phyloP scores from a whole-genome alignment of 2,113 vertebrate species.

The Pogonocichla stellata region DNA sequence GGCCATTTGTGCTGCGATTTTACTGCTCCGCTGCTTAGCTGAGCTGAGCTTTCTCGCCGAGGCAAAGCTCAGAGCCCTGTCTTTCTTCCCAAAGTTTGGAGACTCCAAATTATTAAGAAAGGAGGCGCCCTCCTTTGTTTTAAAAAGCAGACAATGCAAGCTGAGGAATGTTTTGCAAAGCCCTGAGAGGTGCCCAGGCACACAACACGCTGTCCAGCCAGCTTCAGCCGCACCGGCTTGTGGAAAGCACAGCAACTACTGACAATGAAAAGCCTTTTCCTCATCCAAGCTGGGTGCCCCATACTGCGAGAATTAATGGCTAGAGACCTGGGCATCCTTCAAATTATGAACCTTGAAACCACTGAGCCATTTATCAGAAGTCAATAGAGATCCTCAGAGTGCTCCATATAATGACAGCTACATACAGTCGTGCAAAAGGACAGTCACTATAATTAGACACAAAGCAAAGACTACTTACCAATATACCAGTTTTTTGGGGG shows the following conservation, averaged over 20 bases:
- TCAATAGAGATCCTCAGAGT: constrained; percentile 83
- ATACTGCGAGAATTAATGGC: constrained; percentile 86
- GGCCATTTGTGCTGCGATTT: not conserved
- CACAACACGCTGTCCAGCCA: constrained; percentile 38
- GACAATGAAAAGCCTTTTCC: constrained; percentile 76
- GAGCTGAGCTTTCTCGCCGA: not conserved
- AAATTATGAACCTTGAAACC: constrained; percentile 86
- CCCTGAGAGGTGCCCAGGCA: constrained; percentile 55
- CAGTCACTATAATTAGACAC: constrained; percentile 87
- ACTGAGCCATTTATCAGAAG: constrained; percentile 85
- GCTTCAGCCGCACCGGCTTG: constrained; percentile 57
- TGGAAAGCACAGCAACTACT: constrained; percentile 71
- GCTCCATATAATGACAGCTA: constrained; percentile 85
- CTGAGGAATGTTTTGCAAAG: constrained; percentile 53
- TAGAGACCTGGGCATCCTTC: constrained; percentile 83
- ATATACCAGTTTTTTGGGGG: constrained; percentile 75
- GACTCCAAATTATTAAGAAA: constrained; percentile 47
- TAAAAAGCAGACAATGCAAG: constrained; percentile 42
- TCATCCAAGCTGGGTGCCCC: constrained; percentile 78
- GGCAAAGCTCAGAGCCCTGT: not conserved
- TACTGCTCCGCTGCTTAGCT: not conserved
- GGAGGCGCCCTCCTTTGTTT: constrained; percentile 57
- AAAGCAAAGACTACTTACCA: constrained; percentile 98
- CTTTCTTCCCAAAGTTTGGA: not conserved
- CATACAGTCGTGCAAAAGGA: constrained; percentile 84